Conservation (phyloP, 23 tunicate genomes). For the Diplosoma virens region DNA sequence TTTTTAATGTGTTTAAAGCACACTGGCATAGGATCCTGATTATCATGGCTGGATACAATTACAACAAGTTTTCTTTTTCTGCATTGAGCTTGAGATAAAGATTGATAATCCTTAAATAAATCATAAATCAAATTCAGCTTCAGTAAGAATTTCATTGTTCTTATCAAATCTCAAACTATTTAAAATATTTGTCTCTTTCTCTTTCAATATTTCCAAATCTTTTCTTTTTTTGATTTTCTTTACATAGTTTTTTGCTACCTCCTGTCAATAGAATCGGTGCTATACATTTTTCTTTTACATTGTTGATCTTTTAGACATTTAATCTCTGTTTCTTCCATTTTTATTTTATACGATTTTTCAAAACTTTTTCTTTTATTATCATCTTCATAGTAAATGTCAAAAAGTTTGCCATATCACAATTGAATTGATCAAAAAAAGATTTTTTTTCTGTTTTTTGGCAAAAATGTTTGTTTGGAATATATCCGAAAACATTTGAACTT, state of each 20-base stretch:
- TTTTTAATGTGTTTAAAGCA: background rate
- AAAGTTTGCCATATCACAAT: background rate
- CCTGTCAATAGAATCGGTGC: background rate
- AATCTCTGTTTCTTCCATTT: background rate
- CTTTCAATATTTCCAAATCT: background rate
- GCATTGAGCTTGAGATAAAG: no score
- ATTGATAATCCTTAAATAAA: no score
- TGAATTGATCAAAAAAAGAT: background rate
- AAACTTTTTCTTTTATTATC: background rate
- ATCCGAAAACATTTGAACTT: background rate
- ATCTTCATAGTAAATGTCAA: background rate
- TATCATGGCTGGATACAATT: background rate
- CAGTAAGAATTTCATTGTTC: background rate
- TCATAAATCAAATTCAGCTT: no score
- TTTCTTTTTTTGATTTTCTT: background rate
- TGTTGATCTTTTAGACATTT: background rate
- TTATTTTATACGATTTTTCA: background rate
- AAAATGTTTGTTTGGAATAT: background rate
- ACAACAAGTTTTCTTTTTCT: background rate
- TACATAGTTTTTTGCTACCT: background rate
- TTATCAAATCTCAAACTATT: background rate
- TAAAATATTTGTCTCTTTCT: background rate
- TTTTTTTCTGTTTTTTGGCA: background rate
- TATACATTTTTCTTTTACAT: background rate
- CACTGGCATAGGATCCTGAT: background rate